Evolutionary conservation across 2,888 invertebrate genomes (phyloP).

Genomic region (Rhagonycha lutea): DNA sequence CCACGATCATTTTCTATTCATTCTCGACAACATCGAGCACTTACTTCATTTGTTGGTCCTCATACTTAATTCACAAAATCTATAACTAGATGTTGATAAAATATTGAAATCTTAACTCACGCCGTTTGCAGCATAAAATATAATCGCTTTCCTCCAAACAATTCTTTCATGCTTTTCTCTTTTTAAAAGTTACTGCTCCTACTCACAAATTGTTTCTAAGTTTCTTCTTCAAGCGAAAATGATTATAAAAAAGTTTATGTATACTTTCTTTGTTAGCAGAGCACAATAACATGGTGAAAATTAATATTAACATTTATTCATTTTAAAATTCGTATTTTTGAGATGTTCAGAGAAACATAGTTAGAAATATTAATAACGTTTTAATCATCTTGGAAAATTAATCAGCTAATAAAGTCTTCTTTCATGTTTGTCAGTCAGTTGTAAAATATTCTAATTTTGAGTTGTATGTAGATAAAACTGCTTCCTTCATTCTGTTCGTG

Average conservation of each 20-base stretch:
- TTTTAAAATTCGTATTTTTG: constrained; percentile 6
- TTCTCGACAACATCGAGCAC: constrained; percentile 48
- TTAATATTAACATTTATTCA: not conserved
- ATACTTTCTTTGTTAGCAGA: not conserved
- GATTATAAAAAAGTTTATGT: not conserved
- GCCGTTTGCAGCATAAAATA: constrained; percentile 20
- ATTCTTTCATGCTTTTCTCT: not conserved
- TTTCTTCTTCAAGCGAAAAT: not conserved
- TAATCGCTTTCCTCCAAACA: not conserved
- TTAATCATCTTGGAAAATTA: constrained; percentile 29
- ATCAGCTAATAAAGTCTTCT: constrained; percentile 27
- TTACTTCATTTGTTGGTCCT: constrained; percentile 49
- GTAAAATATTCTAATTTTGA: constrained; percentile 41
- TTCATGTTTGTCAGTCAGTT: constrained; percentile 34
- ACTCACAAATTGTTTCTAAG: not conserved
- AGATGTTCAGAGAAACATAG: constrained; percentile 1
- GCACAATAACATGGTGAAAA: not conserved
- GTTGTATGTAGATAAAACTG: constrained; percentile 37
- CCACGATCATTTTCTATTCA: constrained; percentile 52
- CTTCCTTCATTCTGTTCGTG: constrained; percentile 38
- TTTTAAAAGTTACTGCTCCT: not conserved
- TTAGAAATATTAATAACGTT: constrained; percentile 28
- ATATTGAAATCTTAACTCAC: constrained; percentile 47
- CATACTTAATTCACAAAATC: constrained; percentile 52
- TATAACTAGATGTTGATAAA: constrained; percentile 53